Evolutionary conservation across 2,888 invertebrate genomes (phyloP), one percentile per base, ranked within the genome.

Genomic region (Caenorhabditis drosophilae): DNA sequence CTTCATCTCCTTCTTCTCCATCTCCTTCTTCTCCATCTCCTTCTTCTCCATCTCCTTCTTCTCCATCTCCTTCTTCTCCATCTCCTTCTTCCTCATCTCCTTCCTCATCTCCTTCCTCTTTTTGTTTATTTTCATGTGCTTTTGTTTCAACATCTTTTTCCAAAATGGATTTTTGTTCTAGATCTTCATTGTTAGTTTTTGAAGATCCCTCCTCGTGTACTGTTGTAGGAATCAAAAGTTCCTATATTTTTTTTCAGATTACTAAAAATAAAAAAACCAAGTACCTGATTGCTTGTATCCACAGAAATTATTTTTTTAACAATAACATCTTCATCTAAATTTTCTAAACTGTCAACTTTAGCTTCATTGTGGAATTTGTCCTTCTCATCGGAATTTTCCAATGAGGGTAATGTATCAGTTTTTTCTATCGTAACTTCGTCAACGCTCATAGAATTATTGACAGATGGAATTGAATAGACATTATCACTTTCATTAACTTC

Each of bases 221-320:
- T 12, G 16, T 20, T 22, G 11, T 9, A 36, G 12, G 31, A n/a
- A n/a, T n/a, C n/a, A n/a, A n/a, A n/a, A n/a, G n/a, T n/a, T n/a
- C n/a, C n/a, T n/a, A n/a, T n/a, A n/a, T n/a, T n/a, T n/a, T n/a
- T 12, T 31, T 31, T 31, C 31, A 31, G 7, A 12, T 31, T 31
- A 9, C 6, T 9, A 31, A 31, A 31, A 31, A 31, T 31, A 31
- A 9, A 12, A 9, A 12, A 31, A 31, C 20, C 25, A 18, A 16
- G 38, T 9, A 18, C 36, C 9, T 59, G 48, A 35, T 16, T 16
- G 31, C 35, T 51, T 3, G 64, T 64, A 23, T 64, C 64, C 64
- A 64, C 59, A 4, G 58, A 58, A 27, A 64, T 26, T 1, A 54
- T 22, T 22, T 64, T 59, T 27, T 55, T 64, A 27, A 55, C 55